A percentile compares a stretch with the other conserved stretches of the same genome.
These are phyloP conservation scores for Mesorhabditis belari DNA, from an alignment of 2,888 invertebrate genomes.

Conservation along the genomic window DNA sequence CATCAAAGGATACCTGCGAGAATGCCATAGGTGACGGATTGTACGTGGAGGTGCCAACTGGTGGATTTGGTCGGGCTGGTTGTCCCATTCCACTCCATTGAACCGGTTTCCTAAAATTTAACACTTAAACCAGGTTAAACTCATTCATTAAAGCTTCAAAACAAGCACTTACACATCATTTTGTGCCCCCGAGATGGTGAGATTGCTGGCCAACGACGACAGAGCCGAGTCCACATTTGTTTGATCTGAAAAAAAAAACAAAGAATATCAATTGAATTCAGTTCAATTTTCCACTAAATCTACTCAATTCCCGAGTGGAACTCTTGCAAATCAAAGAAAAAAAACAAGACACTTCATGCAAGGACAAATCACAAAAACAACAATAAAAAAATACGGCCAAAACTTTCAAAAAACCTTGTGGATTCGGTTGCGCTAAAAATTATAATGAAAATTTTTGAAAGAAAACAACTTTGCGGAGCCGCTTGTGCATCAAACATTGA, in stretches of 20 bases:
- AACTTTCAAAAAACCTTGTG: slow-evolving; percentile 1
- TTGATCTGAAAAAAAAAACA: too few relatives aligned
- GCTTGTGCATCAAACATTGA: slow-evolving; percentile 11
- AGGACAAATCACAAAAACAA: neutral
- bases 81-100: slow-evolving; percentile 10
- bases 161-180: slow-evolving; percentile 5
- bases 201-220: slow-evolving; percentile 26
- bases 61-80: slow-evolving; percentile 5
- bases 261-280: too few relatives aligned
- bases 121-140: neutral
- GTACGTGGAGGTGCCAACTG: slow-evolving; percentile 3
- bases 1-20: too few relatives aligned
- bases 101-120: slow-evolving; percentile 10
- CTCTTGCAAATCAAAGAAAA: neutral
- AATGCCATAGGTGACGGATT: neutral
- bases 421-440: too few relatives aligned
- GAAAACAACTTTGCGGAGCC: slow-evolving; percentile 8
- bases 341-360: neutral
- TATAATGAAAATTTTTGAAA: too few relatives aligned
- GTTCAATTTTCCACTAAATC: slow-evolving; percentile 2
- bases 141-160: neutral
- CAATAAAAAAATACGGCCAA: neutral
- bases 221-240: slow-evolving; percentile 26
- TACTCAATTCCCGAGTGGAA: slow-evolving; percentile 6
- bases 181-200: slow-evolving; percentile 16